These are phyloP conservation scores for Indicator maculatus DNA, from an alignment of 2,113 vertebrate species.

Conservation along the genomic window DNA sequence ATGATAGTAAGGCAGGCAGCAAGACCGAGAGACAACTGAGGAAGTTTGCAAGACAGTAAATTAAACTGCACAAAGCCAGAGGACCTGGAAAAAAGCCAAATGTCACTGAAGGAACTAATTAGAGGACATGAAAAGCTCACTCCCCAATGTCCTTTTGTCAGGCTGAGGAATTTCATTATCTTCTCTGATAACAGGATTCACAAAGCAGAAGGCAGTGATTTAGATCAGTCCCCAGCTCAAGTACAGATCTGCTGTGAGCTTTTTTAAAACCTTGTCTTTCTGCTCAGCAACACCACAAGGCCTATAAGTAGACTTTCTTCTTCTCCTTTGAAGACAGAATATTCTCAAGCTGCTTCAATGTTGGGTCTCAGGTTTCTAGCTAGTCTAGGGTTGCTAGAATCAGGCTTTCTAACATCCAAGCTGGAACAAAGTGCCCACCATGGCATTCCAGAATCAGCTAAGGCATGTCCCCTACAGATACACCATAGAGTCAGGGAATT, in stretches of 20 bases:
- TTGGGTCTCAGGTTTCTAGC: not conserved
- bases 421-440: not conserved
- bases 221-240: not conserved
- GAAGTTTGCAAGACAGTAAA: not conserved
- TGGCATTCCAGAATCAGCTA: not conserved
- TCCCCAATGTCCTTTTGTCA: not conserved
- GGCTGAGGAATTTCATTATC: constrained; percentile 26
- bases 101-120: not conserved
- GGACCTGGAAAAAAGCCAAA: not conserved
- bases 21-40: not conserved
- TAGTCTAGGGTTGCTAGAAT: not conserved
- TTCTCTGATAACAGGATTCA: constrained; percentile 25
- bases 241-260: not conserved
- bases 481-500: not conserved
- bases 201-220: not conserved
- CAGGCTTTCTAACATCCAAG: not conserved
- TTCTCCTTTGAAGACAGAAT: not conserved
- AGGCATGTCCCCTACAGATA: not conserved
- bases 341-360: not conserved
- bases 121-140: not conserved
- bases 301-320: not conserved
- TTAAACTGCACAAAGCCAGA: not conserved
- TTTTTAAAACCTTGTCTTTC: not conserved
- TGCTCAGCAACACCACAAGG: not conserved
- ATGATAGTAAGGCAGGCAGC: not conserved